These are phyloP conservation scores for Otis tarda DNA, from an alignment of 2,113 vertebrate genomes.

Conservation along the genomic window DNA sequence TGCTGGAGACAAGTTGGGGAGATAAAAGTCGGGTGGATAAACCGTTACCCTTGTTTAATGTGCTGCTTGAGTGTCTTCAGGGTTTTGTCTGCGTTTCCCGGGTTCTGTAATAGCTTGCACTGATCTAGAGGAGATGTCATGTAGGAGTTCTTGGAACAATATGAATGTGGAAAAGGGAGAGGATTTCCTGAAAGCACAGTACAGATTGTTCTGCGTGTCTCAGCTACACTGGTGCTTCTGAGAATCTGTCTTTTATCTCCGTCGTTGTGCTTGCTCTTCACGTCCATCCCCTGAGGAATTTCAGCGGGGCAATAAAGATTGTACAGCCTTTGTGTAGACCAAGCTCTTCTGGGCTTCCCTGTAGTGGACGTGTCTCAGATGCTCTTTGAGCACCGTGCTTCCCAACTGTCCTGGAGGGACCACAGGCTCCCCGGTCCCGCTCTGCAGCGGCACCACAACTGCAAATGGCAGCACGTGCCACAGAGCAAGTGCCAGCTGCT, in stretches of 20 bases:
- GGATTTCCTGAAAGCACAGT: conserved; percentile 38
- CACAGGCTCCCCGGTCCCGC: background rate
- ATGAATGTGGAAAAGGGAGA: conserved; percentile 37
- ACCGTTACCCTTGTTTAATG: background rate
- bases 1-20: background rate
- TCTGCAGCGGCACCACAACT: background rate
- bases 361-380: background rate
- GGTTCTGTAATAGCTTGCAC: conserved; percentile 9
- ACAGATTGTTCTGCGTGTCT: conserved; percentile 24
- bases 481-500: background rate
- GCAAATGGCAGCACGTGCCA: background rate
- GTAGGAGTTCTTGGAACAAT: conserved; percentile 36
- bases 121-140: conserved; percentile 10
- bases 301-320: background rate
- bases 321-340: background rate
- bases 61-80: background rate
- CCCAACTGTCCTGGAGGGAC: background rate
- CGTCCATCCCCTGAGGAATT: background rate
- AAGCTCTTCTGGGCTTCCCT: background rate
- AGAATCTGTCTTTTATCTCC: background rate
- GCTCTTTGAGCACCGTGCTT: background rate
- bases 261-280: background rate
- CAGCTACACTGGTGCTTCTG: background rate
- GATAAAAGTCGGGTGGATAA: background rate
- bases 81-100: background rate